Evolutionary conservation across 2,797 vertebrate genomes (phyloP), one percentile per base, ranked within the genome.

Genomic region (Aplochiton taeniatus): DNA sequence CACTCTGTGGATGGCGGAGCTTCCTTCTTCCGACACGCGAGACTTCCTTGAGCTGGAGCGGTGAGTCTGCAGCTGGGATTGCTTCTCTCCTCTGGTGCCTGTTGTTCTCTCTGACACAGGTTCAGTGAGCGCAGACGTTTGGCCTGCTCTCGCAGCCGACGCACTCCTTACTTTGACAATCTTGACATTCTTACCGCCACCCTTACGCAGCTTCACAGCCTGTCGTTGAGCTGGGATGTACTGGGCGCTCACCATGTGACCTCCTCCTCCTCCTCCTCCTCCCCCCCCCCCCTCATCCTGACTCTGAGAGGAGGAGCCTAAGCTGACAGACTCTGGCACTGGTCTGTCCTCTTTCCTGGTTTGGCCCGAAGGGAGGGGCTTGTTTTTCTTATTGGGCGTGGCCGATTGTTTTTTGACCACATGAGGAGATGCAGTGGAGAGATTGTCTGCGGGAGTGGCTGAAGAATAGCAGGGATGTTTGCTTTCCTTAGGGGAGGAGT

Each of bases 221-320:
- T 93, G 90, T 60, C 84, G 91, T 67, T 91, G 91, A 51, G 88
- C 80, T 0, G 93, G 87, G 43, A 90, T 82, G 68, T 83, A 91
- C 63, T 91, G 91, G n/a, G 85, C 88, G 0, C 88, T 93, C 44
- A 91, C 92, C 81, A 87, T 72, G 8, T 87, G 82, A 76, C 76
- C 60, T 6, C 49, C 12, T 54, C 31, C 62, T 11, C 86, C 66
- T 20, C 79, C 91, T 43, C 80, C 60, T 6, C 49, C 12, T 54
- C 31, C 62, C 10, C 86, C 66, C 18, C 79, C 91, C 41, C 80
- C 91, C 6, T 94, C 93, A 0, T 94, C 93, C 50, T 91, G 85
- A 78, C 92, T 95, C 63, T 93, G 93, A 0, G 92, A 93, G 2
- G 93, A 95, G 0, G 92, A 94, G 44, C 91, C 94, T 50, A 93